Evolutionary conservation across 1,140 invertebrate genomes (phyloP).

Genomic region (Papilio polytes): DNA sequence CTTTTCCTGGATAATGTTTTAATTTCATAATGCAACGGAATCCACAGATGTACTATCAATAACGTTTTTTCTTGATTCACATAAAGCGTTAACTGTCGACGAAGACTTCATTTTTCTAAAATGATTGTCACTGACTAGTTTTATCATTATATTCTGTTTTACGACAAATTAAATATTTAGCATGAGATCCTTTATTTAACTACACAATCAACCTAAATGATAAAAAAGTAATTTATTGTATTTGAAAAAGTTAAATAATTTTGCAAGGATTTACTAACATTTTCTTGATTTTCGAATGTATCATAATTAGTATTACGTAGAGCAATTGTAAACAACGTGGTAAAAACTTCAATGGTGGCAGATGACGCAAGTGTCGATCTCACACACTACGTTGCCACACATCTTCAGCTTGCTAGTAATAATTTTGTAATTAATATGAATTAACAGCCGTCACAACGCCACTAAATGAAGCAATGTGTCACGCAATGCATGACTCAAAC

Average conservation of each 20-base stretch:
- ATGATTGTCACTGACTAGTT: conserved; percentile 11
- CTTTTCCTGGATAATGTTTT: conserved; percentile 91
- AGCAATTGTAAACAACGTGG: neutral
- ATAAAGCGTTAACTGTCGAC: neutral
- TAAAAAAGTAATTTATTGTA: neutral
- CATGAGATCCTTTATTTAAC: neutral
- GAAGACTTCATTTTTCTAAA: conserved; percentile 32
- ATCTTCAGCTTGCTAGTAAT: conserved; percentile 26
- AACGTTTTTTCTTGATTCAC: conserved; percentile 36
- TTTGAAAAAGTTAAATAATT: conserved; percentile 4
- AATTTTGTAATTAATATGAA: conserved; percentile 39
- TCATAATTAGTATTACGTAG: neutral
- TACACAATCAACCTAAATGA: conserved; percentile 14
- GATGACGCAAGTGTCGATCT: neutral
- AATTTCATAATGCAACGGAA: conserved; percentile 88
- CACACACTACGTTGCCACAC: conserved; percentile 15
- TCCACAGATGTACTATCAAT: conserved; percentile 39
- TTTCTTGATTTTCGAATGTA: neutral
- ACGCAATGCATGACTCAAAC: conserved; percentile 36
- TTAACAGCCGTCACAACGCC: conserved; percentile 23
- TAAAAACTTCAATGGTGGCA: neutral
- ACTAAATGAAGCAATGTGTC: conserved; percentile 40
- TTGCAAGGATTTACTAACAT: conserved; percentile 21
- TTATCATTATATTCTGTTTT: conserved; percentile 31
- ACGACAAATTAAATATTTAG: neutral